Percentiles rank a stretch among this genome's conserved stretches.
These are phyloP conservation scores for Morpho deidamia DNA, from an alignment of 2,888 invertebrate species.

Conservation along the genomic window DNA sequence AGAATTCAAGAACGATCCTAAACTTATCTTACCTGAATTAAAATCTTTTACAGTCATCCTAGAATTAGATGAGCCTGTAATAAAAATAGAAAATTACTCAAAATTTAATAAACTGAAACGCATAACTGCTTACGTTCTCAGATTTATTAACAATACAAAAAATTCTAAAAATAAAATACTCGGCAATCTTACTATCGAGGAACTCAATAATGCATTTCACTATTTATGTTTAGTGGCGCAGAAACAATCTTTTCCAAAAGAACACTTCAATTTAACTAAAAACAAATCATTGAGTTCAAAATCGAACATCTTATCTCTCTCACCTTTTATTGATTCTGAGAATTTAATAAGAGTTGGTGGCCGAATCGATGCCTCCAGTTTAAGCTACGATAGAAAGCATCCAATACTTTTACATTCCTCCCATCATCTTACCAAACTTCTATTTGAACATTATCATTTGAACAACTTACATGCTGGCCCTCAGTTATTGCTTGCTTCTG, in stretches of 20 bases:
- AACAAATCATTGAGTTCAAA: not conserved
- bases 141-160: too few species aligned
- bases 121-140: not conserved
- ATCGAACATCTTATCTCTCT: not conserved
- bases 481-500: too few species aligned
- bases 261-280: not conserved
- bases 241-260: not conserved
- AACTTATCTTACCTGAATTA: not conserved
- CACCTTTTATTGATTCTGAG: not conserved
- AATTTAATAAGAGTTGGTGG: constrained; percentile 4
- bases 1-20: not conserved
- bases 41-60: not conserved
- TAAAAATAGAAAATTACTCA: not conserved
- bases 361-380: not conserved
- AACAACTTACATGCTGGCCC: not conserved
- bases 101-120: not conserved
- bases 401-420: not conserved
- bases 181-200: too few species aligned
- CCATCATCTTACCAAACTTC: constrained; percentile 4
- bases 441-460: not conserved
- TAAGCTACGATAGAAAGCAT: constrained; percentile 3
- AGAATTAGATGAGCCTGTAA: not conserved
- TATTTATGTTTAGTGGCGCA: not conserved
- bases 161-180: too few species aligned
- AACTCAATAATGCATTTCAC: not conserved